Evolutionary conservation across 1,140 invertebrate genomes (phyloP), one percentile per base, ranked within the genome.

Genomic region (Drosophila pachea): DNA sequence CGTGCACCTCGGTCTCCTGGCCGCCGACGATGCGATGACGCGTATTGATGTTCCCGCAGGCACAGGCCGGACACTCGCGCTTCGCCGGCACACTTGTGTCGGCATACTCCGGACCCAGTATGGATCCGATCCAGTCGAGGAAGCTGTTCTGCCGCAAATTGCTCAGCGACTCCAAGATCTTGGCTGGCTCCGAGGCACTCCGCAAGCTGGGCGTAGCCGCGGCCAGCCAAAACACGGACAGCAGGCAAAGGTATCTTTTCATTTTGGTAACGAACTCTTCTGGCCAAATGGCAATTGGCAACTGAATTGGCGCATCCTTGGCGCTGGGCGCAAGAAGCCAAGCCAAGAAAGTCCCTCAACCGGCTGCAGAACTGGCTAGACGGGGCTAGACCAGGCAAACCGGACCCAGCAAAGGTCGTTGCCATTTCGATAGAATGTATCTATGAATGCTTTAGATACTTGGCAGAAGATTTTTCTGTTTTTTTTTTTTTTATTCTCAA

Each of bases 11-110:
- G 0, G 94, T 93, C 58, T 93, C 91, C 5, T 90, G 82, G 8
- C 94, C 94, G 7, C 94, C 94, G 0, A 95, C 93, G 35, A 95
- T 94, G 56, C 93, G 90, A 32, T 90, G 91, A 8, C 91, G 90
- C 7, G 91, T 91, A 58, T 93, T 93, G 4, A 91, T 89, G 47
- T 91, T 78, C 31, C 94, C 94, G 61, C 94, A 94, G 8, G 65
- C 64, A 50, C 87, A 88, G 0, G 81, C 66, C 0, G 67, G 32
- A 8, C 87, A 88, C 35, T 82, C 68, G 4, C 77, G 70, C 43
- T 86, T 86, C 7, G 68, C 53, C 2, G 81, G 71, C 2, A 33
- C 31, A 33, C 40, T 66, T 9, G 62, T 50, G 11, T 74, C 81
- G 0, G 76, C 45, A n/a, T 76, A 78, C 4, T 86, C 81, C 0